A percentile compares a stretch with the other conserved stretches of the same genome.
These are phyloP conservation scores for Vannuccia rotundouncinata DNA, from an alignment of 2,888 invertebrate species.

Conservation along the genomic window DNA sequence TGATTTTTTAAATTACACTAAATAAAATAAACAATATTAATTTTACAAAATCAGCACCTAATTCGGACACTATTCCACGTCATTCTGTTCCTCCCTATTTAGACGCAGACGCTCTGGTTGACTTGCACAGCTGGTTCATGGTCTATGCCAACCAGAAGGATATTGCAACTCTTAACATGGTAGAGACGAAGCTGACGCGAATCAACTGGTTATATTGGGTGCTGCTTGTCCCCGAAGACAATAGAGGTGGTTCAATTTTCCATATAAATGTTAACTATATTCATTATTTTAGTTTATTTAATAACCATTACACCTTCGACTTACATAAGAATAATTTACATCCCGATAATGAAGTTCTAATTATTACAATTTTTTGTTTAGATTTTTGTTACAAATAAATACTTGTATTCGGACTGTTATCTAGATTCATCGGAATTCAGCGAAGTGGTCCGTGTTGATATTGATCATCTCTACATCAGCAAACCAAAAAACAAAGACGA, in stretches of 20 bases:
- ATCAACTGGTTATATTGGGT: background rate
- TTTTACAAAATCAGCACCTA: too few species aligned
- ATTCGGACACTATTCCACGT: too few species aligned
- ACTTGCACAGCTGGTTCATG: conserved; percentile 12
- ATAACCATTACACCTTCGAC: too few species aligned
- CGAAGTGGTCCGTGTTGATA: background rate
- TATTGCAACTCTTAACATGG: background rate
- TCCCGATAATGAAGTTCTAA: too few species aligned
- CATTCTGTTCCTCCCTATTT: background rate
- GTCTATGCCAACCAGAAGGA: background rate
- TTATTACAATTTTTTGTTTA: too few species aligned
- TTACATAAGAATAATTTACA: too few species aligned
- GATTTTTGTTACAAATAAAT: too few species aligned
- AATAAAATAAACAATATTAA: too few species aligned
- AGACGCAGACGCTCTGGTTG: background rate
- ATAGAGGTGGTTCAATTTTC: background rate
- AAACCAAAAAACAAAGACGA: conserved; percentile 34
- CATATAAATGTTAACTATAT: too few species aligned
- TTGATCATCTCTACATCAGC: conserved; percentile 34
- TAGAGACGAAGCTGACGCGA: background rate
- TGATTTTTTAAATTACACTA: too few species aligned
- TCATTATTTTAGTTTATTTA: too few species aligned
- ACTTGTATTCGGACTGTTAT: too few species aligned
- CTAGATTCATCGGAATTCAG: background rate
- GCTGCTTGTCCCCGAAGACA: conserved; percentile 19